These are phyloP conservation scores for Anguilla marmorata DNA, from an alignment of 2,797 vertebrate species.

Conservation along the genomic window DNA sequence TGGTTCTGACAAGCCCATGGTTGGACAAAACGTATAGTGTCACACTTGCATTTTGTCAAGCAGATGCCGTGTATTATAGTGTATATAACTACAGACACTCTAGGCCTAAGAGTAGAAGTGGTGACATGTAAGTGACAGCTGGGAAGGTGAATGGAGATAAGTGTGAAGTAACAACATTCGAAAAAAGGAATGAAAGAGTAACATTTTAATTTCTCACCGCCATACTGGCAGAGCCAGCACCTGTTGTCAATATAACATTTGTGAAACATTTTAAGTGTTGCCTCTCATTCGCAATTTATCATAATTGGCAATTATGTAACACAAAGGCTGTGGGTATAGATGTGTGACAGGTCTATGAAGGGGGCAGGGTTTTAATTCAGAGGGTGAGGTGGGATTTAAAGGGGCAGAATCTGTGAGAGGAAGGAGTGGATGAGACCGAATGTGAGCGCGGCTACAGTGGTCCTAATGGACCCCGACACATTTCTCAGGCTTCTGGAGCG, in stretches of 20 bases:
- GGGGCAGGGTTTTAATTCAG: constrained; percentile 51
- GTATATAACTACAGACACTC: neutral
- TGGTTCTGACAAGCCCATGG: neutral
- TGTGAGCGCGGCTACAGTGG: neutral
- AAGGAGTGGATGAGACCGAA: neutral
- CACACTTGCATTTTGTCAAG: neutral
- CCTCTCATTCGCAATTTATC: neutral
- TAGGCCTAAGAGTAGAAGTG: neutral
- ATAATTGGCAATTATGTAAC: neutral
- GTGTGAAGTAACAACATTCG: neutral
- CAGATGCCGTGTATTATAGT: neutral
- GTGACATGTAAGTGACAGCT: neutral
- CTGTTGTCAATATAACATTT: neutral
- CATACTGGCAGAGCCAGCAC: neutral
- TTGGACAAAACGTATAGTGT: neutral
- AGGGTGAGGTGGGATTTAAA: constrained; percentile 50
- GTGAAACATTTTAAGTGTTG: neutral
- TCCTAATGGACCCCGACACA: constrained; percentile 41
- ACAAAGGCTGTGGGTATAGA: neutral
- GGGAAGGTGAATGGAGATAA: neutral
- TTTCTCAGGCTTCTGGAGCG: constrained; percentile 50
- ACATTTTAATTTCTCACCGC: neutral
- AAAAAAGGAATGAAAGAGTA: neutral
- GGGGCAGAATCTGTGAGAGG: neutral
- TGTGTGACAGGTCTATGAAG: neutral